Percentiles rank a stretch among this genome's conserved stretches.
Evolutionary conservation across 2,888 invertebrate genomes (phyloP).

Genomic region (Athalia circularis): DNA sequence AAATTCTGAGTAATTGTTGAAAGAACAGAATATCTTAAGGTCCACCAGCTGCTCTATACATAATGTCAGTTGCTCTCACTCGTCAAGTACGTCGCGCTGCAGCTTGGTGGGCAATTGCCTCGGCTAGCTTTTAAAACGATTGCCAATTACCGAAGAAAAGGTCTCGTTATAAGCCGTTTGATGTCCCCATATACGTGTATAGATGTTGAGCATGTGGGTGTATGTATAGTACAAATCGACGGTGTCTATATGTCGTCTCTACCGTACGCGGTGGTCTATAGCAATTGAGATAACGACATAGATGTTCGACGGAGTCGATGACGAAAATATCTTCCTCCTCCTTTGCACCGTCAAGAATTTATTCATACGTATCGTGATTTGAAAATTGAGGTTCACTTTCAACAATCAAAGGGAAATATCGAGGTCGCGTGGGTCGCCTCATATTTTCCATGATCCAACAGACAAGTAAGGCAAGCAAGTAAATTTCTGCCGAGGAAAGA

Average conservation of each 20-base stretch:
- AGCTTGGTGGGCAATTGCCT: slow-evolving; percentile 31
- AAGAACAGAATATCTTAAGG: slow-evolving; percentile 1
- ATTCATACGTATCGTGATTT: slow-evolving; percentile 33
- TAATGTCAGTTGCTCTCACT: slow-evolving; percentile 2
- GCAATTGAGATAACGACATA: slow-evolving; percentile 43
- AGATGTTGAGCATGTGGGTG: not conserved
- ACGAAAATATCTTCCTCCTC: slow-evolving; percentile 37
- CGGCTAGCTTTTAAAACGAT: slow-evolving; percentile 40
- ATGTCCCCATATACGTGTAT: slow-evolving; percentile 19
- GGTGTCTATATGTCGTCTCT: slow-evolving; percentile 35
- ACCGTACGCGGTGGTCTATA: slow-evolving; percentile 36
- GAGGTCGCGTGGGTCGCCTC: not conserved
- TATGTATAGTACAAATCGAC: slow-evolving; percentile 1
- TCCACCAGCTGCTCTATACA: not conserved
- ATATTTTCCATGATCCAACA: too few relatives aligned
- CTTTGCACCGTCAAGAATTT: not conserved
- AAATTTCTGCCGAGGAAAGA: not conserved
- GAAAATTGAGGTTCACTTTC: slow-evolving; percentile 37
- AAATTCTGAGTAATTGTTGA: slow-evolving; percentile 25
- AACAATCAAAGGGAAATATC: slow-evolving; percentile 17
- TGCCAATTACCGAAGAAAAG: slow-evolving; percentile 40
- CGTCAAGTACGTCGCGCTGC: not conserved
- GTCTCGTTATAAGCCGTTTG: slow-evolving; percentile 39
- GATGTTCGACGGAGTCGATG: slow-evolving; percentile 30
- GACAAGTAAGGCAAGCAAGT: not conserved